Evolutionary conservation across 2,797 vertebrate species (phyloP), one percentile per base, ranked within the genome.

Genomic region (Spinus pinus): DNA sequence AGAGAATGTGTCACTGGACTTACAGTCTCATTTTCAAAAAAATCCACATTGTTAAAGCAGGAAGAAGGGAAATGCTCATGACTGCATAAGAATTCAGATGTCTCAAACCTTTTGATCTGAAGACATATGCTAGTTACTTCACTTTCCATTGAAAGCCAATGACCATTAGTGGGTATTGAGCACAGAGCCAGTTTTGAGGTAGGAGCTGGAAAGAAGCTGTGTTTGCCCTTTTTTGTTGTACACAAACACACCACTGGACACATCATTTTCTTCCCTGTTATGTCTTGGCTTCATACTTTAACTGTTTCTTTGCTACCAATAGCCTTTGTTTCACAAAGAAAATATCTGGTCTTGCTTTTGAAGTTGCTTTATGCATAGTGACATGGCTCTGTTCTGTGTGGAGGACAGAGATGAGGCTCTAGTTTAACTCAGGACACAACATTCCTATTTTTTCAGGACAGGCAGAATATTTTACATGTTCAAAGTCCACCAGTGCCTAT

Each of bases 391-490:
- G 1, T 17, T 53, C 42, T 12, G 10, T 75, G 20, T 35, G 24
- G 24, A 56, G 44, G 49, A 11, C 17, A n/a, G 24, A 64, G 30
- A 0, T 56, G 50, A 62, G 14, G 54, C 7, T 85, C 11, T 39
- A 18, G 25, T 47, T 67, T 51, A 30, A 37, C n/a, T 53, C 11
- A 1, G 27, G 9, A 30, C 18, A 56, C 35, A 35, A 33, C 10
- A 1, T n/a, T 9, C 5, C 14, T 79, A 3, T 5, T 4, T 30
- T 64, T 67, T 53, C 11, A 1, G 27, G 9, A 30, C 18, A 56
- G 28, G 6, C 14, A 51, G 21, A 72, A 19, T 65, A 54, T 69
- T 86, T 73, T 3, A n/a, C 0, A 0, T 57, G 1, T 21, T 71
- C 3, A 3, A 60, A 79, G 42, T 44, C 24, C 16, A 39, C 18